phyloP scores from a whole-genome alignment of 2,888 invertebrate species.

The Philonicus albiceps region DNA sequence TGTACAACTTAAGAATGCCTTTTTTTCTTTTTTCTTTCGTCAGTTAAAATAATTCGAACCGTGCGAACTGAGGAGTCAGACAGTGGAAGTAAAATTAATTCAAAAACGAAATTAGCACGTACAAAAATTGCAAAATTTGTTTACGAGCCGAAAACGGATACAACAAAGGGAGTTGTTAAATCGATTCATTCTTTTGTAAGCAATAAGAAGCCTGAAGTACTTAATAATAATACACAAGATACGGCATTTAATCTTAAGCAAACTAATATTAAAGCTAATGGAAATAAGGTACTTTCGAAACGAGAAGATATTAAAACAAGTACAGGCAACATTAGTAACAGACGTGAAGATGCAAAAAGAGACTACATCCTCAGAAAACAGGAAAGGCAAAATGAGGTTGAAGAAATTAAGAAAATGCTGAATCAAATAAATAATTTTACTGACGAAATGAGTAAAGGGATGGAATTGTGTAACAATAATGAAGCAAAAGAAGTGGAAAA shows the following conservation, averaged over 20 bases:
- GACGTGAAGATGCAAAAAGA: slow-evolving; percentile 12
- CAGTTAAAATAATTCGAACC: slow-evolving; percentile 42
- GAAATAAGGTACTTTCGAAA: neutral
- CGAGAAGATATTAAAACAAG: neutral
- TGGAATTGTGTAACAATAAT: neutral
- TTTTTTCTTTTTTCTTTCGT: neutral
- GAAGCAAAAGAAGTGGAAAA: neutral
- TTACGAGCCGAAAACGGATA: slow-evolving; percentile 36
- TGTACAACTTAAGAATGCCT: neutral
- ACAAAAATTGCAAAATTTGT: slow-evolving; percentile 45
- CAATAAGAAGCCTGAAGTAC: neutral
- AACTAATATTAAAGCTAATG: neutral
- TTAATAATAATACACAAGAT: neutral
- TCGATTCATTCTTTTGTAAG: slow-evolving; percentile 2
- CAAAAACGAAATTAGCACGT: slow-evolving; percentile 1
- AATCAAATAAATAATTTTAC: slow-evolving; percentile 50
- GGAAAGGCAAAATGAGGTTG: slow-evolving; percentile 52
- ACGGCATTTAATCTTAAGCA: neutral
- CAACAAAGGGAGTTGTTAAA: slow-evolving; percentile 26
- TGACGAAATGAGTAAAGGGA: neutral
- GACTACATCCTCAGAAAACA: slow-evolving; percentile 52
- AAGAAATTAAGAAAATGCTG: slow-evolving; percentile 54
- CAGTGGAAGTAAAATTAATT: neutral
- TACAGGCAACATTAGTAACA: neutral
- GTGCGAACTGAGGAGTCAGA: neutral